Evolutionary conservation across 2,888 invertebrate species (phyloP).

Genomic region (Cremastobaeus sp.): DNA sequence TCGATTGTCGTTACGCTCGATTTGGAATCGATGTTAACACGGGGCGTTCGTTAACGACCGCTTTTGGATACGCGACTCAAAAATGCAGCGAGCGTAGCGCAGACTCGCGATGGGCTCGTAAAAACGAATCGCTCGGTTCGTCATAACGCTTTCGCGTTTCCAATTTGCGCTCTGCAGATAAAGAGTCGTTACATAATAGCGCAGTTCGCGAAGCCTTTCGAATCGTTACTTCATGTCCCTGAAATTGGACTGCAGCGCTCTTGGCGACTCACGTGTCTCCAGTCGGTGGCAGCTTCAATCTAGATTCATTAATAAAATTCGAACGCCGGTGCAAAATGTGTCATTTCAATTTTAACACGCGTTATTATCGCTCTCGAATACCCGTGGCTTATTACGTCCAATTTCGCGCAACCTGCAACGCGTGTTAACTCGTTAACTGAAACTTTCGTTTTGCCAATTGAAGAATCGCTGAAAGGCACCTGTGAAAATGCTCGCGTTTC

Average conservation of each 20-base stretch:
- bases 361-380: background rate
- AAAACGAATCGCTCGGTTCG: constrained; percentile 12
- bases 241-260: no score
- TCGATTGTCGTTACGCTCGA: constrained; percentile 37
- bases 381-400: constrained; percentile 6
- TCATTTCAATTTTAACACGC: no score
- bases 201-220: constrained; percentile 16
- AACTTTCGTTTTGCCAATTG: constrained; percentile 31
- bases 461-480: constrained; percentile 19
- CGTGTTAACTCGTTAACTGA: constrained; percentile 28
- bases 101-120: constrained; percentile 26
- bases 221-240: constrained; percentile 10
- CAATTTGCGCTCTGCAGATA: constrained; percentile 15
- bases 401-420: constrained; percentile 13
- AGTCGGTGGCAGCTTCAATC: background rate
- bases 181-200: constrained; percentile 14
- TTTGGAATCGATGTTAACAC: constrained; percentile 46
- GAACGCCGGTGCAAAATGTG: no score
- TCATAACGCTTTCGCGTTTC: constrained; percentile 24
- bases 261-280: no score
- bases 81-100: constrained; percentile 32
- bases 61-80: constrained; percentile 34
- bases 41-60: constrained; percentile 24
- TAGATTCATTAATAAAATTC: no score
- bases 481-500: constrained; percentile 22